phyloP scores from a whole-genome alignment of 1,140 invertebrate species.

The Dendrolimus punctatus region DNA sequence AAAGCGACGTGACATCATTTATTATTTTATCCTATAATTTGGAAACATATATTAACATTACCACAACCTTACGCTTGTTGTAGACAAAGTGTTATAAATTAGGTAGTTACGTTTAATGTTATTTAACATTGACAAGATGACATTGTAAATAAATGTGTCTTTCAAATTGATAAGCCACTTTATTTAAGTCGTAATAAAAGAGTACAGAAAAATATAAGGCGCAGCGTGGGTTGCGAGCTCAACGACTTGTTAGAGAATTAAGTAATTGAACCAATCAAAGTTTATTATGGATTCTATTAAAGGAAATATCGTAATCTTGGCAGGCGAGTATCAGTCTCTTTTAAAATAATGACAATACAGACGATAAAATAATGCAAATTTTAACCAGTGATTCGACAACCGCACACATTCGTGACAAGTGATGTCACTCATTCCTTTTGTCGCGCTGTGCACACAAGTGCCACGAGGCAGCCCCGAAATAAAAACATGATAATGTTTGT shows the following conservation, averaged over 20 bases:
- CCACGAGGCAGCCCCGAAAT: conserved; percentile 26
- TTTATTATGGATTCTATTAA: conserved; percentile 23
- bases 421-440: conserved; percentile 47
- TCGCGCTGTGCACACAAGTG: conserved; percentile 52
- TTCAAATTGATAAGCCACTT: background rate
- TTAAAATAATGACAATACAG: conserved; percentile 2
- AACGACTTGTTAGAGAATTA: conserved; percentile 30
- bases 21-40: no score
- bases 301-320: conserved; percentile 5
- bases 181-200: background rate
- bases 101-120: background rate
- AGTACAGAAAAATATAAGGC: conserved; percentile 9
- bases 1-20: no score
- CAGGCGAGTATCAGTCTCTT: background rate
- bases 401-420: conserved; percentile 38
- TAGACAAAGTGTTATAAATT: no score
- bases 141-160: no score
- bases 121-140: conserved; percentile 12
- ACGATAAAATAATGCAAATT: conserved; percentile 15
- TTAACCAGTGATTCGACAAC: conserved; percentile 15
- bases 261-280: conserved; percentile 33
- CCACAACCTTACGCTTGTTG: no score
- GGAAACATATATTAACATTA: no score
- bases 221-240: conserved; percentile 16
- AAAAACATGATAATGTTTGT: conserved; percentile 52